Base-by-base conservation (phyloP, 1,140 invertebrate genomes). In the Chironomus striatipennis region DNA sequence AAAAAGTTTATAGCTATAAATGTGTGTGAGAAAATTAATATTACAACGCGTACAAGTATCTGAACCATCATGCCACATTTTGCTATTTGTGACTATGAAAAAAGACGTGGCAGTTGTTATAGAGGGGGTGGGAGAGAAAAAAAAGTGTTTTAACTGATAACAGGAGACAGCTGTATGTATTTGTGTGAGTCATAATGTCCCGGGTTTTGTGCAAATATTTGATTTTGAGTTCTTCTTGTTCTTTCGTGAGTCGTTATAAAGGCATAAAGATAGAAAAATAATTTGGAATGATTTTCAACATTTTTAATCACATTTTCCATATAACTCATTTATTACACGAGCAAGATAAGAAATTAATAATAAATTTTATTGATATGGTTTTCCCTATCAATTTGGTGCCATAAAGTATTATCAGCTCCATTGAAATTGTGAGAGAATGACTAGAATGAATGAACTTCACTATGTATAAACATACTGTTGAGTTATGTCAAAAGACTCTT, bases 141-240 rank as follows among this genome's bases (percentile, higher is more conserved):
- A 57, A 47, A 34, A 2, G 7, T 0, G 5, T 1, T 12, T 57
- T 15, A 2, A 70, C 65, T 70, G 65, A 70, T 70, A 70, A 70
- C 65, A 70, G 65, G 18, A 70, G 65, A 70, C 47, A 70, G 65
- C 65, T 70, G 65, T 70, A 70, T 70, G 65, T 70, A 70, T 70
- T 70, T 70, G 65, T 70, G 65, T 70, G 65, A 70, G n/a, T 70
- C 65, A 70, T 70, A 21, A 70, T 7, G 9, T 70, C 17, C 18
- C 65, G 18, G 64, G 64, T n/a, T 67, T 67, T 67, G 65, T 70
- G 65, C 65, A 70, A 70, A 70, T 70, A 70, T 70, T 70, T 70
- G 65, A 70, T 70, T n/a, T 18, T 12, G 9, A 57, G 1, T 57
- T 12, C 47, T 34, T 34, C 24, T 34, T 34, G 1, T 34, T 34